Conservation (phyloP, 1,140 invertebrate genomes). For the Rhysida immarginata region DNA sequence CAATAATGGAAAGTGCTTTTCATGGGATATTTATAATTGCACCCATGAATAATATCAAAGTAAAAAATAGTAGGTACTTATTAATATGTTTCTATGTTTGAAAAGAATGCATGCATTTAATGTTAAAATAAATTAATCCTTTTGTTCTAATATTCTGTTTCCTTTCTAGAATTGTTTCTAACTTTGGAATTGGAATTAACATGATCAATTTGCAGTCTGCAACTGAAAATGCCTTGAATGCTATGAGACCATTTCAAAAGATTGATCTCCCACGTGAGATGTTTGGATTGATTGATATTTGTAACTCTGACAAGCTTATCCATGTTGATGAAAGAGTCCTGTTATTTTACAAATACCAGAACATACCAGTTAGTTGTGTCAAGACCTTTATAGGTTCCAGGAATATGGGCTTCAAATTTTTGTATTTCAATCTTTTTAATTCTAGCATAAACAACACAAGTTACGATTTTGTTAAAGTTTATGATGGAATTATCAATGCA, state of each 20-base stretch:
- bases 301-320: conserved; percentile 83
- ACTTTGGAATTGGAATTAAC: conserved; percentile 76
- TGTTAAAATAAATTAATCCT: neutral
- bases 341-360: conserved; percentile 95
- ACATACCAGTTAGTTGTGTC: conserved; percentile 87
- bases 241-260: conserved; percentile 60
- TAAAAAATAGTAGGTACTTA: no score
- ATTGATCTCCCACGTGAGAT: conserved; percentile 88
- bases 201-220: conserved; percentile 69
- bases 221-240: conserved; percentile 67
- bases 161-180: conserved; percentile 51
- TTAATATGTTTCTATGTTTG: no score
- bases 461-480: conserved; percentile 56
- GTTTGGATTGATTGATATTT: conserved; percentile 93
- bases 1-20: conserved; percentile 70
- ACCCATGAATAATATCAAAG: conserved; percentile 54
- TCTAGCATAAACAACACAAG: no score
- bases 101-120: no score
- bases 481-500: conserved; percentile 89
- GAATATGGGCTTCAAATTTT: conserved; percentile 65
- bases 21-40: conserved; percentile 86
- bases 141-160: neutral
- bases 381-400: conserved; percentile 89
- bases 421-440: conserved; percentile 90
- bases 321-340: conserved; percentile 75